Evolutionary conservation across 2,888 invertebrate genomes (phyloP).

Genomic region (Graphium colonna): DNA sequence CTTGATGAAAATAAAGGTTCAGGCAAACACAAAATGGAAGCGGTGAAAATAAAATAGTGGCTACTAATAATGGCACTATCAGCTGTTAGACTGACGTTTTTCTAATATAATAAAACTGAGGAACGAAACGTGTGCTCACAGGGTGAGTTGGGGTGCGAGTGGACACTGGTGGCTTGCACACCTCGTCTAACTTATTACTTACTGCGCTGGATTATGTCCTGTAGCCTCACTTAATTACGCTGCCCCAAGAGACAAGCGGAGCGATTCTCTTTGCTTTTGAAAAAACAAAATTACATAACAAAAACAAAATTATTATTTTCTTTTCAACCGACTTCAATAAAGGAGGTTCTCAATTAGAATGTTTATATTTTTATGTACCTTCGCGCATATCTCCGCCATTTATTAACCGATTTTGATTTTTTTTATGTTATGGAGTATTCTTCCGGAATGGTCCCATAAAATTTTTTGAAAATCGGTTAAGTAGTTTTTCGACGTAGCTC

Average conservation of each 20-base stretch:
- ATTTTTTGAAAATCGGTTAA: too few relatives aligned
- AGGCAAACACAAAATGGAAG: constrained; percentile 28
- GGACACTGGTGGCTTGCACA: constrained; percentile 38
- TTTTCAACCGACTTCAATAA: too few relatives aligned
- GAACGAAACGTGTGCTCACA: constrained; percentile 45
- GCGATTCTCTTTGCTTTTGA: constrained; percentile 2
- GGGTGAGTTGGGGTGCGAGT: constrained; percentile 53
- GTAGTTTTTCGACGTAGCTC: too few relatives aligned
- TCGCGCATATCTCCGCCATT: too few relatives aligned
- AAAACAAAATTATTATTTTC: too few relatives aligned
- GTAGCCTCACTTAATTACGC: constrained; percentile 48
- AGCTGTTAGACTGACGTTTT: constrained; percentile 32
- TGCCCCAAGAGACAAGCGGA: constrained; percentile 37
- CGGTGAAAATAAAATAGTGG: constrained; percentile 2
- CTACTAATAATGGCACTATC: constrained; percentile 15
- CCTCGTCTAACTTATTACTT: constrained; percentile 44
- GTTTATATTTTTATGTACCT: too few relatives aligned
- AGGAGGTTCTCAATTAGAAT: too few relatives aligned
- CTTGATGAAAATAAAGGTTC: constrained; percentile 28
- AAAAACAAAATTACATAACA: too few relatives aligned
- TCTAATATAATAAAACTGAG: constrained; percentile 23
- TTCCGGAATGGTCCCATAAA: too few relatives aligned
- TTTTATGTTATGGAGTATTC: too few relatives aligned
- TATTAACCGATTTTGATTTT: too few relatives aligned
- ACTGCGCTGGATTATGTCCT: constrained; percentile 39